Base-by-base conservation (phyloP, 2,797 vertebrate genomes). In the Melopsittacus undulatus region DNA sequence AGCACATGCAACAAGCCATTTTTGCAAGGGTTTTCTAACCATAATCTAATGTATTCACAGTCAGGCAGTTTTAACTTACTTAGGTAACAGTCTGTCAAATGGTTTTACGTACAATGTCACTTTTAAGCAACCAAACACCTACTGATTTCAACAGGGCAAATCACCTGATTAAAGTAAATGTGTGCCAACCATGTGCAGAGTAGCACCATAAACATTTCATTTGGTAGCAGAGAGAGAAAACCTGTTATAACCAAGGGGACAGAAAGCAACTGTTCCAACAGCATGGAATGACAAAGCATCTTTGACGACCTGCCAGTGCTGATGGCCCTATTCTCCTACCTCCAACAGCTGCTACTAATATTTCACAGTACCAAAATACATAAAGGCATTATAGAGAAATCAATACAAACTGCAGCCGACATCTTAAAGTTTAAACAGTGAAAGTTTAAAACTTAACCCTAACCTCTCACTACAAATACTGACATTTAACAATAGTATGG, bases 141-240 rank as follows among this genome's bases (percentile, higher is more conserved):
- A 66, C 43, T 2, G 32, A n/a, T 48, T 86, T 72, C 45, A 46
- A 7, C 6, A 61, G n/a, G 54, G 32, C n/a, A 79, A 82, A 79
- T n/a, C 34, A 57, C 7, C 19, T 40, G 38, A 43, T 46, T 82
- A 43, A 90, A 83, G 34, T 9, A 40, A 80, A 36, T 1, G 2
- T 14, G 9, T 52, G 48, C 19, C 76, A 75, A 3, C 15, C 42
- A 62, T 0, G 0, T 21, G 22, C 1, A 34, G 10, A 83, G 34
- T n/a, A 30, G 10, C n/a, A 22, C 48, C 27, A 32, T 6, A 11
- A 42, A 61, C 20, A 8, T 34, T 51, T 54, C 49, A 34, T 56
- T 32, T 1, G 4, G n/a, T 11, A 66, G 32, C 18, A 72, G 22
- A 59, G 57, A 51, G 34, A 68, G 45, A 38, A 16, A 68, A 38